Evolutionary conservation across 2,888 invertebrate species (phyloP).

Genomic region (Epiblema foenella): DNA sequence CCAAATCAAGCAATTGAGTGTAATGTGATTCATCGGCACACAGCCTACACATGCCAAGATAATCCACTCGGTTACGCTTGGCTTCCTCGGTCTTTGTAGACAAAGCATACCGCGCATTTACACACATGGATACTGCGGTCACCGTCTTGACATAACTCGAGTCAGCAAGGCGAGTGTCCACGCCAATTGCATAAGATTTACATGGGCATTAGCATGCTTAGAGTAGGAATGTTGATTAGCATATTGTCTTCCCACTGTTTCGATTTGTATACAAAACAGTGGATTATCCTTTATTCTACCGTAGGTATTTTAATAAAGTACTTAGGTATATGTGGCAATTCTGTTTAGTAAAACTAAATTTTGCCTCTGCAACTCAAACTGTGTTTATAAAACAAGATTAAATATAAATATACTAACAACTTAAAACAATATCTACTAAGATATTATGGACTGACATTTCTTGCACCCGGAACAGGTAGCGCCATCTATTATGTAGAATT

Average conservation of each 20-base stretch:
- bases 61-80: constrained; percentile 3
- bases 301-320: too few species aligned
- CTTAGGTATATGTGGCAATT: too few species aligned
- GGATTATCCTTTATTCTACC: too few species aligned
- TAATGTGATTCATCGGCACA: background rate
- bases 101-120: constrained; percentile 4
- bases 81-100: background rate
- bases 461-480: too few species aligned
- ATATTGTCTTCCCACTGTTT: background rate
- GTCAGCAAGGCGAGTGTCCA: background rate
- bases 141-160: constrained; percentile 1
- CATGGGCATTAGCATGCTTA: background rate
- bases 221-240: background rate
- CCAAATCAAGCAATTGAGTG: constrained; percentile 3
- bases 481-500: too few species aligned
- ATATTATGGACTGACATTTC: too few species aligned
- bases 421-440: too few species aligned
- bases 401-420: too few species aligned
- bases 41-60: constrained; percentile 3
- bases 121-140: background rate
- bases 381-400: too few species aligned
- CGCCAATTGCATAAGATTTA: background rate
- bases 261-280: background rate
- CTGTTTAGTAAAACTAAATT: too few species aligned
- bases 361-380: too few species aligned